A percentile compares a stretch with the other conserved stretches of the same genome.
phyloP scores from a whole-genome alignment of 37 sponge, comb jelly and placozoan species.

The Spongia lamella region DNA sequence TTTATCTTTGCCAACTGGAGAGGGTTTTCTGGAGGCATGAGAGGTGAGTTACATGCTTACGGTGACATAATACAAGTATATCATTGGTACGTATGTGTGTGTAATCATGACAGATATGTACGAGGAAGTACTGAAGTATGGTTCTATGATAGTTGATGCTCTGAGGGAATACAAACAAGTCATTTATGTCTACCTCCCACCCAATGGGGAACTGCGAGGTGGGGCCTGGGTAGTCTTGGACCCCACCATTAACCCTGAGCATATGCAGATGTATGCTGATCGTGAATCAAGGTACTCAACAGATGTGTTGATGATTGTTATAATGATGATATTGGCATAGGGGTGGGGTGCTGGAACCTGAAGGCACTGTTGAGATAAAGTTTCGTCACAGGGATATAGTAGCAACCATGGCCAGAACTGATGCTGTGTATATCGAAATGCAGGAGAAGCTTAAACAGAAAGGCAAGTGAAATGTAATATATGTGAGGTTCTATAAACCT shows the following conservation, averaged over 20 bases:
- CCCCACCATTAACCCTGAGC: conserved; percentile 92
- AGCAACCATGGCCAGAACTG: conserved; percentile 84
- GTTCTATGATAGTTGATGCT: conserved; percentile 95
- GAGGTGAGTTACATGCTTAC: conserved; percentile 88
- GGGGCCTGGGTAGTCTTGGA: conserved; percentile 99
- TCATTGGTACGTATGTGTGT: neutral
- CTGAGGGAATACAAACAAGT: conserved; percentile 84
- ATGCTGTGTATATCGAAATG: conserved; percentile 58
- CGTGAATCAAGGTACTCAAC: neutral
- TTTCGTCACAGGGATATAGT: conserved; percentile 79
- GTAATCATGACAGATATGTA: conserved; percentile 83
- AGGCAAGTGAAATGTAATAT: too few relatives aligned
- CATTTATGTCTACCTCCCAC: conserved; percentile 92
- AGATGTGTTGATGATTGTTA: neutral
- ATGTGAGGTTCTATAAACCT: too few relatives aligned
- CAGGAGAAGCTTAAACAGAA: conserved; percentile 28
- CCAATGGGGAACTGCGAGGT: conserved; percentile 95
- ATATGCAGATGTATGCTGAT: conserved; percentile 99
- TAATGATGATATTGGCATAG: conserved; percentile 24
- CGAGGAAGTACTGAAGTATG: conserved; percentile 94
- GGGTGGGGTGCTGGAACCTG: conserved; percentile 96
- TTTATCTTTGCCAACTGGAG: conserved; percentile 99
- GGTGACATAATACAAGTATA: neutral
- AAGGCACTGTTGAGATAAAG: conserved; percentile 94
- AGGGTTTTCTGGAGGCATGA: conserved; percentile 98